Conservation (phyloP, 2,888 invertebrate genomes). For the Drosophila melanosoma region DNA sequence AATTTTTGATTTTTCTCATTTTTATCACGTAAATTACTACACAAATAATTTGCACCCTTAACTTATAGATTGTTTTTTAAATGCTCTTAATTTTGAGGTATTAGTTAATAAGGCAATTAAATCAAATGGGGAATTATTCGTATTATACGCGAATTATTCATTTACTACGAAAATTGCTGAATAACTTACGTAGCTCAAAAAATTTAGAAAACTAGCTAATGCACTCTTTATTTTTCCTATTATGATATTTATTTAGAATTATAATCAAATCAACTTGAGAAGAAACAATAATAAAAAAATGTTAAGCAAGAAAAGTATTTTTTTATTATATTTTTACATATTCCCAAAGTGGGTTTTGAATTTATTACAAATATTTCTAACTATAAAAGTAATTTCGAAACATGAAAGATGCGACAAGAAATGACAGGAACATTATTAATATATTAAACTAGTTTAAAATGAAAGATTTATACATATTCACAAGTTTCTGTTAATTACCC, state of each 20-base stretch:
- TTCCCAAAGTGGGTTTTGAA: not conserved
- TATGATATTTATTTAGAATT: not conserved
- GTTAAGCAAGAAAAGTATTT: not conserved
- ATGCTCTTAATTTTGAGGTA: not conserved
- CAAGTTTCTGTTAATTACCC: not conserved
- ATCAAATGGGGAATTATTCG: not conserved
- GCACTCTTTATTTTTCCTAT: not conserved
- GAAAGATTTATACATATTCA: not conserved
- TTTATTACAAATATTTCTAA: not conserved
- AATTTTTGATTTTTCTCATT: not conserved
- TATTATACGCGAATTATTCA: constrained; percentile 3
- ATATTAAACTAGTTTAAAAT: not conserved
- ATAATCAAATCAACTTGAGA: not conserved
- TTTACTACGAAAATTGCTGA: constrained; percentile 6
- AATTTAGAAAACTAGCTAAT: constrained; percentile 4
- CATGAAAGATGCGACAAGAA: not conserved
- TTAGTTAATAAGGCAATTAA: constrained; percentile 21
- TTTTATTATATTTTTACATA: not conserved
- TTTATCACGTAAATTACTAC: not conserved
- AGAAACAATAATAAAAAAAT: not conserved
- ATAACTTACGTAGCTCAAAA: constrained; percentile 4
- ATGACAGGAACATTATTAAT: not conserved
- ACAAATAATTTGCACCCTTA: not conserved
- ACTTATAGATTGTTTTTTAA: not conserved
- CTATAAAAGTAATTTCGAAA: not conserved